Base-by-base conservation (phyloP, 2,888 invertebrate species). In the Helicoverpa assulta region DNA sequence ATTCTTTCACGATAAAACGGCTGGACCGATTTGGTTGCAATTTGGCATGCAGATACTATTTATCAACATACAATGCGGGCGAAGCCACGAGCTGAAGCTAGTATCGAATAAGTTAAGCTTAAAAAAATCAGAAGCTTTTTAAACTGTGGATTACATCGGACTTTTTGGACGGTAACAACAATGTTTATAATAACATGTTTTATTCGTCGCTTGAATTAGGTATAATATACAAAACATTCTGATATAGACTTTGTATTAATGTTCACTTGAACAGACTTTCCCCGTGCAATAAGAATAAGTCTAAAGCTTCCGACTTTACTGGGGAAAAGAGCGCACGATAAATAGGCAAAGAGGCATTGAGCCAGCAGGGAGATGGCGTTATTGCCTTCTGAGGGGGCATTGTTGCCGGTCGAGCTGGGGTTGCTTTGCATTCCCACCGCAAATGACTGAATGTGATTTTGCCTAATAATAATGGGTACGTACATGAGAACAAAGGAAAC, bases 301-400 rank as follows among this genome's bases (percentile, higher is more conserved):
- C 81, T 76, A 66, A 69, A 73, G 73, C 76, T 80, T 76, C 66
- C 62, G 67, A 76, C 72, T 80, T 86, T 84, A 83, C 78, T 68
- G 74, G 47, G 33, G 71, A 77, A 88, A 85, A 87, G 82, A 86
- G 88, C 78, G 80, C 70, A 84, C 85, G 83, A 90, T 90, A 90
- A 89, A 90, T 88, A 89, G 86, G 79, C 84, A 81, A 85, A 83
- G 78, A 86, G 79, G 82, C 81, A 84, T 84, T 79, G 81, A 86
- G 80, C 80, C 80, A 78, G 79, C 78, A 73, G 73, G 68, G 78
- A 80, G 76, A 80, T 73, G 73, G 75, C 82, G 79, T 86, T 89
- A 90, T 89, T 88, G 84, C 86, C 78, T 85, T 82, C 85, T 83
- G 78, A 83, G 82, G 67, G 70, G 78, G 82, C 79, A 85, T 87